Conservation (phyloP, 2,113 vertebrate genomes). For the Setophaga coronata region DNA sequence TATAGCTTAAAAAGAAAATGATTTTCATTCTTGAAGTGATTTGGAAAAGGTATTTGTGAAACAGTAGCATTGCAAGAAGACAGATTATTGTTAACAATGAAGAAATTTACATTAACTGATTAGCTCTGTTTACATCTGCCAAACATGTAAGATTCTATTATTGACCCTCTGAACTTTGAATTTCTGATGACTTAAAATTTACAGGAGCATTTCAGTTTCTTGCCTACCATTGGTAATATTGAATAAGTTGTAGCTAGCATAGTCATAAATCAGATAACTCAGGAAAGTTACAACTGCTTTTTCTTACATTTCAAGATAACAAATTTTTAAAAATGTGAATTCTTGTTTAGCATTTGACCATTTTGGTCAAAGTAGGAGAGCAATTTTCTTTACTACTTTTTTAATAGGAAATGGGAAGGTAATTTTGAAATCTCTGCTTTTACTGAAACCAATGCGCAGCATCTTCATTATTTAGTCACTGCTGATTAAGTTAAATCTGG, state of each 20-base stretch:
- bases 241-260: not conserved
- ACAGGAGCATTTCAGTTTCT: not conserved
- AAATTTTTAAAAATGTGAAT: not conserved
- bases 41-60: not conserved
- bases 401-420: not conserved
- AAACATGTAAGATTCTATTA: not conserved
- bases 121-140: not conserved
- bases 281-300: not conserved
- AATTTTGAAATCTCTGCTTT: conserved; percentile 54
- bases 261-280: not conserved
- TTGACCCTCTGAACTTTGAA: not conserved
- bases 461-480: conserved; percentile 33
- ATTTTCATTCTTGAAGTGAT: not conserved
- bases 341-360: not conserved
- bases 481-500: conserved; percentile 42
- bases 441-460: conserved; percentile 16
- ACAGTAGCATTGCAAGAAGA: not conserved
- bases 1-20: not conserved
- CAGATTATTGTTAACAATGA: not conserved
- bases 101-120: not conserved
- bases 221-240: not conserved
- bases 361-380: conserved; percentile 2
- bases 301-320: not conserved
- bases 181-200: not conserved
- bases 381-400: conserved; percentile 30